These are phyloP conservation scores for Rhabdophis nuchalis DNA, from an alignment of 2,797 vertebrate species.

Conservation along the genomic window DNA sequence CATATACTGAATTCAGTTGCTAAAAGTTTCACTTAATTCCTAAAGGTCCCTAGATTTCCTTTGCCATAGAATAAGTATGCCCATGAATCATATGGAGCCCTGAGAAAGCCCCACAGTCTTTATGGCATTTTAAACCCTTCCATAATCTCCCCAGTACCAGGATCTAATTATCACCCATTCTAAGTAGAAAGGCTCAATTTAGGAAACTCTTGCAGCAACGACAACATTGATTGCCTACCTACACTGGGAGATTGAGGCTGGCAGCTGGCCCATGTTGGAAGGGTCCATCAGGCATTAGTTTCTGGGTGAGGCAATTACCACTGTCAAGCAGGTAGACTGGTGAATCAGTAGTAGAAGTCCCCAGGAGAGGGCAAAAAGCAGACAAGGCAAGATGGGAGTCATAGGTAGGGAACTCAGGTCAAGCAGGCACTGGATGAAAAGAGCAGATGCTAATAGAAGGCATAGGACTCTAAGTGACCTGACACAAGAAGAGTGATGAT, in stretches of 20 bases:
- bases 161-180: background rate
- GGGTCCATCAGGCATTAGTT: constrained; percentile 35
- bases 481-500: background rate
- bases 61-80: background rate
- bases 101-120: background rate
- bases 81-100: background rate
- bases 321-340: constrained; percentile 31
- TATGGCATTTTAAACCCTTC: background rate
- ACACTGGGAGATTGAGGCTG: constrained; percentile 36
- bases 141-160: background rate
- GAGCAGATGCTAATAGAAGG: background rate
- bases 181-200: background rate
- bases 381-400: constrained; percentile 35
- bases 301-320: constrained; percentile 33
- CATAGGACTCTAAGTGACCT: background rate
- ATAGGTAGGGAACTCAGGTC: constrained; percentile 25
- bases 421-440: constrained; percentile 19
- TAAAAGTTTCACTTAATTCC: background rate
- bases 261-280: constrained; percentile 36
- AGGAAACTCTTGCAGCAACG: constrained; percentile 22
- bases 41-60: background rate
- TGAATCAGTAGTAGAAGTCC: constrained; percentile 29
- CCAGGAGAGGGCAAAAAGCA: constrained; percentile 34
- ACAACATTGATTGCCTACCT: constrained; percentile 33
- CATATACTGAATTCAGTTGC: background rate